Base-by-base conservation (phyloP, 2,113 vertebrate species). In the Raja brachyura region DNA sequence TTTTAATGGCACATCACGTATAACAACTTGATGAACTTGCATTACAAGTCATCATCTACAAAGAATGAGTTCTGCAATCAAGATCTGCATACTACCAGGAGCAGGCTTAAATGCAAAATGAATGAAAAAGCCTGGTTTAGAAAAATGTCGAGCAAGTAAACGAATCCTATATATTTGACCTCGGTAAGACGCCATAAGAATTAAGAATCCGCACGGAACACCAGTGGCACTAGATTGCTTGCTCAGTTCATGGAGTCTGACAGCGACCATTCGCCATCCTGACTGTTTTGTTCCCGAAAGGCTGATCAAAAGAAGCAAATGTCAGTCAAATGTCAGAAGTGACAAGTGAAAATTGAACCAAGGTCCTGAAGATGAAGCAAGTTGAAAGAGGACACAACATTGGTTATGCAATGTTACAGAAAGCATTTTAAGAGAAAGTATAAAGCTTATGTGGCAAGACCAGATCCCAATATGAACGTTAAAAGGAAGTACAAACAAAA, bases 401-500 rank as follows among this genome's bases (percentile, higher is more conserved):
- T 59, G 22, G 81, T n/a, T 61, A 1, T 31, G 20, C 83, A 88
- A 2, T 31, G 5, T 66, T 88, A n/a, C 33, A 18, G 14, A 61
- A 25, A 88, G 59, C 14, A 28, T 86, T 61, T 88, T 28, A 88
- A 88, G 83, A 63, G n/a, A 86, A 86, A 88, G 5, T 63, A 28
- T 61, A 11, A 85, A 85, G 81, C 59, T 59, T 22, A 59, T 10
- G 59, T 28, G 13, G 25, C 20, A 66, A 86, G 25, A 31, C 56
- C 56, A 86, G 83, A n/a, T 61, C 25, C 54, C 83, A 61, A 28
- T 63, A 86, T 86, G 83, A 86, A 63, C 63, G 59, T 31, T 88
- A 86, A 86, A 86, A 86, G 28, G 56, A 86, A 86, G 28, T 86
- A 63, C 28, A n/a, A 28, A 88, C 59, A 88, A 88, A 66, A 31